A percentile compares a stretch with the other conserved stretches of the same genome.
Conservation (phyloP, 1,140 invertebrate species). For the Lepidurus couesii region DNA sequence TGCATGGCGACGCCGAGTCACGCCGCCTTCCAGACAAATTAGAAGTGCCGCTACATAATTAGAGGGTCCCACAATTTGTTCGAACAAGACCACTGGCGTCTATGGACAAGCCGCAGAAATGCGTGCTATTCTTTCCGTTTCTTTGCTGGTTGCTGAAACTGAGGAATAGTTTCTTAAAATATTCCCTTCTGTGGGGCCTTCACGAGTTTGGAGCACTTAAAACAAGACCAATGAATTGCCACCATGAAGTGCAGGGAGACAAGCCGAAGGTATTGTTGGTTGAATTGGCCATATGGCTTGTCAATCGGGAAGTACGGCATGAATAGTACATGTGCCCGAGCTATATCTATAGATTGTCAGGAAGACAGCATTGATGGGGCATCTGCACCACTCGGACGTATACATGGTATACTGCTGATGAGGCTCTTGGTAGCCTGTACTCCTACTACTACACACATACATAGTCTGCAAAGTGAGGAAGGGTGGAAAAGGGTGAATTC, state of each 20-base stretch:
- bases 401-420: background rate
- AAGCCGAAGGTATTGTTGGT: background rate
- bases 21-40: constrained; percentile 17
- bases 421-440: background rate
- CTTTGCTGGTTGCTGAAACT: too few relatives aligned
- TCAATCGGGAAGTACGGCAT: background rate
- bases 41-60: background rate
- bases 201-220: too few relatives aligned
- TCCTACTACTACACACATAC: background rate
- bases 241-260: background rate
- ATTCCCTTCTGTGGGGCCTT: too few relatives aligned
- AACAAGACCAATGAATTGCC: too few relatives aligned
- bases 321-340: background rate
- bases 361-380: background rate
- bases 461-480: background rate
- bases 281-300: constrained; percentile 18
- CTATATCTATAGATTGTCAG: background rate
- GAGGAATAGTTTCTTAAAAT: too few relatives aligned
- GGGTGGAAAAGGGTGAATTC: constrained; percentile 18
- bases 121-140: background rate
- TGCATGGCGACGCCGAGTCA: background rate
- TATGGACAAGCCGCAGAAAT: constrained; percentile 8
- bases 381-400: background rate
- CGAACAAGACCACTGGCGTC: constrained; percentile 7
- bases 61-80: constrained; percentile 13